These are phyloP conservation scores for Phengaris arion DNA, from an alignment of 2,888 invertebrate genomes.

Conservation along the genomic window DNA sequence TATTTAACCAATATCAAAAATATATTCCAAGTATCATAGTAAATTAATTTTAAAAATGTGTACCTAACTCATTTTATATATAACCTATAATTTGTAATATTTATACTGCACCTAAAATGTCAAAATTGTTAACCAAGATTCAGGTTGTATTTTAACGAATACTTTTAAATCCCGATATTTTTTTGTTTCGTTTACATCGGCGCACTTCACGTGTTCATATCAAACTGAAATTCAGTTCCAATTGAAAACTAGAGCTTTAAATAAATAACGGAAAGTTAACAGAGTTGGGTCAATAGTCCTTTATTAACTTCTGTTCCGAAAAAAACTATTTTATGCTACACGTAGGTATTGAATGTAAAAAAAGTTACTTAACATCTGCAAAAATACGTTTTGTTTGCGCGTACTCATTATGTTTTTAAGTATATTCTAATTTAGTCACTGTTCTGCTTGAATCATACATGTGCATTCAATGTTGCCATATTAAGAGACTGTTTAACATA, in stretches of 20 bases:
- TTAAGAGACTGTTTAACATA: neutral
- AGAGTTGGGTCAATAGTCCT: constrained; percentile 15
- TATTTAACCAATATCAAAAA: too few species aligned
- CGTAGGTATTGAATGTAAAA: neutral
- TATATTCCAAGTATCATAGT: too few species aligned
- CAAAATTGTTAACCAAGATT: too few species aligned
- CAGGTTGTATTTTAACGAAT: too few species aligned
- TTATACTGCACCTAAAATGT: too few species aligned
- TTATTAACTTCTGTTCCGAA: neutral
- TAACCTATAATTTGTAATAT: too few species aligned
- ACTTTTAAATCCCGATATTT: neutral
- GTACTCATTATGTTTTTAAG: too few species aligned
- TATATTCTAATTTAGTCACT: too few species aligned
- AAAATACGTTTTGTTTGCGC: neutral
- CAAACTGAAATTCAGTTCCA: constrained; percentile 8
- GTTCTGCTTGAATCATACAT: neutral
- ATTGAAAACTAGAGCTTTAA: constrained; percentile 17
- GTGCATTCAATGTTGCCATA: neutral
- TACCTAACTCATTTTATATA: too few species aligned
- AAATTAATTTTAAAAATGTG: too few species aligned
- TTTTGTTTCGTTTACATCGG: neutral
- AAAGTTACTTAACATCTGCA: neutral
- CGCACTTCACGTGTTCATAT: constrained; percentile 7
- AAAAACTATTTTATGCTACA: neutral
- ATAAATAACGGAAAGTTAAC: constrained; percentile 5